Evolutionary conservation across 2,797 vertebrate genomes (phyloP), one percentile per base, ranked within the genome.

Genomic region (Thaleichthys pacificus): DNA sequence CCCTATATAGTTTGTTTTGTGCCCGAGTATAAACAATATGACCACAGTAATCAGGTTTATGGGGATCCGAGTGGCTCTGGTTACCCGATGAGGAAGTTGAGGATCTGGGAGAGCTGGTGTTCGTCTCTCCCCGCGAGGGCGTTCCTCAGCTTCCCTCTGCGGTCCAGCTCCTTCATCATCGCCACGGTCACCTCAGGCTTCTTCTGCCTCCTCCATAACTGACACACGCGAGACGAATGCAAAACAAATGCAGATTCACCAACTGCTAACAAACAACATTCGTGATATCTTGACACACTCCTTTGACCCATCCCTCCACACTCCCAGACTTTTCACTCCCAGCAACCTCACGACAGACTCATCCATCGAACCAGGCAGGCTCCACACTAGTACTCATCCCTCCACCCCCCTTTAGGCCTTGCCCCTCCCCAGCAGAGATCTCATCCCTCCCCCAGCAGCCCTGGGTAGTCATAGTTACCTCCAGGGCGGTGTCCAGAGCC

Each of bases 91-190:
- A 99, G 87, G 84, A 99, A 99, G 72, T 89, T 88, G 78, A 99
- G 96, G 21, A 99, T 83, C 30, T 71, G 79, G 56, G 87, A 87
- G 47, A 99, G 91, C 60, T 94, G 92, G 72, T 93, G 87, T 80
- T 99, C 97, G 3, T 98, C 94, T 81, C 97, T 89, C 62, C 97
- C 97, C 7, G 97, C 97, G 28, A 99, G 91, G 0, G 98, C 97
- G 26, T 97, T 99, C 82, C 93, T 95, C 76, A 99, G 82, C 0
- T 95, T 97, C 79, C 97, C 97, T 93, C 98, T 95, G 79, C 96
- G 94, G 81, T 95, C 94, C n/a, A 99, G 87, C 54, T 99, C 98
- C 78, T 96, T 95, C 74, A 99, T 95, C 60, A 99, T 95, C 35
- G 96, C 96, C 66, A 98, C 95, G 0, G 93, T 91, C 71, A 99